phyloP scores from a whole-genome alignment of 2,797 vertebrate genomes.

The Silurus aristotelis region DNA sequence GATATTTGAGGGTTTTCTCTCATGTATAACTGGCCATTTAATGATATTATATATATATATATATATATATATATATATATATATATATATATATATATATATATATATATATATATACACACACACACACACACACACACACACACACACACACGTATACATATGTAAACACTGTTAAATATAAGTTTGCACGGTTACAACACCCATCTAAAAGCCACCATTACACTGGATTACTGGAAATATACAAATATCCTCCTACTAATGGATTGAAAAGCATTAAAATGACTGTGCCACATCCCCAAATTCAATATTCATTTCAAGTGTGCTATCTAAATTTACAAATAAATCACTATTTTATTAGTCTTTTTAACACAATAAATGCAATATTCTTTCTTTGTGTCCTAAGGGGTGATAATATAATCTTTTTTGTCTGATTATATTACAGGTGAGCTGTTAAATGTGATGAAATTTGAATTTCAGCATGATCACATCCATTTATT shows the following conservation, averaged over 20 bases:
- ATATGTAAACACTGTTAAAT: no score
- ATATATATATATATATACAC: no score
- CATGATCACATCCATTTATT: neutral
- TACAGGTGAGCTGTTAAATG: neutral
- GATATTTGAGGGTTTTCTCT: neutral
- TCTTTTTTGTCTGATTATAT: neutral
- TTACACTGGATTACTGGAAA: neutral
- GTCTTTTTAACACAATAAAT: neutral
- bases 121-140: no score
- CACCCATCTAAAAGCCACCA: neutral
- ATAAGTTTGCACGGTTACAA: no score
- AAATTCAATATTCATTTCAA: neutral
- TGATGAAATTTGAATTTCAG: neutral
- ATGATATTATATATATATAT: no score
- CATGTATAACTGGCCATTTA: neutral
- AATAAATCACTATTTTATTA: neutral
- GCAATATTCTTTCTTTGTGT: neutral
- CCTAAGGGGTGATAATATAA: neutral
- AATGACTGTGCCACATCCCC: neutral
- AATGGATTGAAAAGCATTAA: neutral
- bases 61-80: no score
- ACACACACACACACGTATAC: no score
- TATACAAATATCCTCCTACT: neutral
- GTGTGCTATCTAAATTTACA: neutral
- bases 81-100: no score